Evolutionary conservation across 2,113 vertebrate genomes (phyloP), one percentile per base, ranked within the genome.

Genomic region (Pycnonotus jocosus): DNA sequence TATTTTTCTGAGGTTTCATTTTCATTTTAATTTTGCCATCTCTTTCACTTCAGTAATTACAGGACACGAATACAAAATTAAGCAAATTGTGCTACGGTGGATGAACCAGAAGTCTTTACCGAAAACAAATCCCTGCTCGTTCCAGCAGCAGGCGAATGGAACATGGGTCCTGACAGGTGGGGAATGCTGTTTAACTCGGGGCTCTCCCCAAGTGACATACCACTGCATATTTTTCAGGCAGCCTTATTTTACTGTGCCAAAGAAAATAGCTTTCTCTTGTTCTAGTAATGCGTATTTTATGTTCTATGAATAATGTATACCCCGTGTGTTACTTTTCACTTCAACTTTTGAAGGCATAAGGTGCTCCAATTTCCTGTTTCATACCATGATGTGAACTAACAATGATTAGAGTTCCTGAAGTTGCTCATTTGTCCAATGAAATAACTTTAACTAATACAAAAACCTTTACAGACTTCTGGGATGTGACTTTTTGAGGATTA

Each of bases 261-360:
- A 86, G 60, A 68, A 96, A 95, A 94, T 65, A 88, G 76, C 80
- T 90, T 95, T 93, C 23, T 83, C 82, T 90, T 88, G 68, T 90
- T 84, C 60, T 84, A 31, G 30, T 81, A 94, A 95, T 92, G 74
- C n/a, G 85, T 66, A 84, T 96, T 93, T 93, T 94, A 72, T 86
- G 61, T 86, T 83, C 44, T 74, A 90, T 96, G 85, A 96, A 96
- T 96, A 96, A 94, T 95, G 65, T 33, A 96, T 86, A 27, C n/a
- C 74, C 57, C 3, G 25, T 45, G 40, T 70, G 31, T 74, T 80
- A 83, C 25, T 78, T 54, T 80, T 92, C 62, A 16, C 37, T 88
- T 93, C 68, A 85, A 38, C 44, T 88, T 91, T 48, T 92, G 56
- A 88, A 92, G 60, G 24, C 33, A 18, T 10, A 62, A 47, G 30